A percentile compares a stretch with the other conserved stretches of the same genome.
Evolutionary conservation across 2,888 invertebrate genomes (phyloP).

Genomic region (Aromia moschata): DNA sequence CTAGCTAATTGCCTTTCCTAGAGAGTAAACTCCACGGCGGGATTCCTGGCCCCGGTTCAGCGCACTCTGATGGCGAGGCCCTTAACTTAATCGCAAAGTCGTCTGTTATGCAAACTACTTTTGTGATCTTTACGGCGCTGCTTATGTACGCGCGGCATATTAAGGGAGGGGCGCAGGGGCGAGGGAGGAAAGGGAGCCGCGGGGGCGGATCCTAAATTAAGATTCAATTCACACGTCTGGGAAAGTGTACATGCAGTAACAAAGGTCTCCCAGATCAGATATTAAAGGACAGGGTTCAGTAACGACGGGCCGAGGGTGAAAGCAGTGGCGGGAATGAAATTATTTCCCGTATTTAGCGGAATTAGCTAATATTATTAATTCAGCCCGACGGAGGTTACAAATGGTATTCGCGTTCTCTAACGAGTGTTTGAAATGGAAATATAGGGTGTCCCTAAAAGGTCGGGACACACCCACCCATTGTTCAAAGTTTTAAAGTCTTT

Average conservation of each 20-base stretch:
- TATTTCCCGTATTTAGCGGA: no score
- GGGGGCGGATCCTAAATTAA: slow-evolving; percentile 34
- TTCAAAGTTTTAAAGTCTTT: no score
- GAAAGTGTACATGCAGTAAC: slow-evolving; percentile 46
- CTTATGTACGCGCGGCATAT: background rate
- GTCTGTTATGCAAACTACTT: slow-evolving; percentile 21
- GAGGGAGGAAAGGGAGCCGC: background rate
- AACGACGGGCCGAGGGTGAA: background rate
- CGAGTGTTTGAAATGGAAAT: no score
- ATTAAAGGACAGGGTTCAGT: slow-evolving; percentile 38
- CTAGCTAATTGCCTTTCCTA: no score
- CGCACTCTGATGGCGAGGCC: slow-evolving; percentile 8
- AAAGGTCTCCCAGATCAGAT: slow-evolving; percentile 47
- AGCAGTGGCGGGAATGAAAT: no score
- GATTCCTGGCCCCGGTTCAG: no score
- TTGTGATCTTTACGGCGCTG: slow-evolving; percentile 18
- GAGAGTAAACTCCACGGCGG: no score
- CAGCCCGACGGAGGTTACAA: no score
- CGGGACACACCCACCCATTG: no score
- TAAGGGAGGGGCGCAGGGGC: background rate
- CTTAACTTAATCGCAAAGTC: slow-evolving; percentile 17
- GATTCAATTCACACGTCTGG: slow-evolving; percentile 42
- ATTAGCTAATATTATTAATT: no score
- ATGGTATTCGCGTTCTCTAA: no score
- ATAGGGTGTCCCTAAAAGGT: no score